phyloP scores from a whole-genome alignment of 2,113 vertebrate genomes.

The Actenoides lindsayi region DNA sequence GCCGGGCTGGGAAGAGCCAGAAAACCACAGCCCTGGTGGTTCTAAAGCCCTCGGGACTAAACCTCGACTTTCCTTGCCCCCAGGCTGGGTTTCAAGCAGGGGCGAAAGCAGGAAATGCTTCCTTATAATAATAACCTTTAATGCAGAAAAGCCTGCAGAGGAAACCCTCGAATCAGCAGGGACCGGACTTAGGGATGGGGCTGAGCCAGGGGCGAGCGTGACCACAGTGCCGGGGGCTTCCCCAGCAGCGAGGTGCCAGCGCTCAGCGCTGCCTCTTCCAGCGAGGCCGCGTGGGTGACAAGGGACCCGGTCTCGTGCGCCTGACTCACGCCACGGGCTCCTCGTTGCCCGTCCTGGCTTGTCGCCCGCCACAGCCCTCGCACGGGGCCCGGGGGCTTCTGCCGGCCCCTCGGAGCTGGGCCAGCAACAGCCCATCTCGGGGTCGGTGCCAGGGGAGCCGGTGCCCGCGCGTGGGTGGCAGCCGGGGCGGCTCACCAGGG shows the following conservation, averaged over 20 bases:
- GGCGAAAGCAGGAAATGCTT: background rate
- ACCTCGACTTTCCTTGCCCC: background rate
- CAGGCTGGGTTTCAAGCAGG: background rate
- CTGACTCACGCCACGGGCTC: background rate
- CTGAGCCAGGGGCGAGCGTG: fast-evolving
- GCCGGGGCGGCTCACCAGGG: background rate
- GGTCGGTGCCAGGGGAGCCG: background rate
- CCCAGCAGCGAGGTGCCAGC: fast-evolving
- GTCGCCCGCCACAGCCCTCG: fast-evolving
- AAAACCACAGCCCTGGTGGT: fast-evolving
- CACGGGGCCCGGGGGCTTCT: background rate
- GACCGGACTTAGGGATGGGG: background rate
- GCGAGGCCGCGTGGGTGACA: background rate
- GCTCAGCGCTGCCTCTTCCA: fast-evolving
- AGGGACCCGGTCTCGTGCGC: fast-evolving
- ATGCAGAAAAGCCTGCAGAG: fast-evolving
- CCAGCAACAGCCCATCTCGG: background rate
- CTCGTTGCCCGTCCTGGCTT: background rate
- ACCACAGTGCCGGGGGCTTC: fast-evolving
- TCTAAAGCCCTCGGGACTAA: background rate
- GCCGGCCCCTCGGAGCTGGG: background rate
- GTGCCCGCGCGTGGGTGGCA: background rate
- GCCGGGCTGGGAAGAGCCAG: background rate
- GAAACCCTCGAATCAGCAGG: background rate
- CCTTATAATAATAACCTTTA: background rate